Percentiles rank a stretch among this genome's conserved stretches.
These are phyloP conservation scores for Dorcus hopei DNA, from an alignment of 2,888 invertebrate species.

Conservation along the genomic window DNA sequence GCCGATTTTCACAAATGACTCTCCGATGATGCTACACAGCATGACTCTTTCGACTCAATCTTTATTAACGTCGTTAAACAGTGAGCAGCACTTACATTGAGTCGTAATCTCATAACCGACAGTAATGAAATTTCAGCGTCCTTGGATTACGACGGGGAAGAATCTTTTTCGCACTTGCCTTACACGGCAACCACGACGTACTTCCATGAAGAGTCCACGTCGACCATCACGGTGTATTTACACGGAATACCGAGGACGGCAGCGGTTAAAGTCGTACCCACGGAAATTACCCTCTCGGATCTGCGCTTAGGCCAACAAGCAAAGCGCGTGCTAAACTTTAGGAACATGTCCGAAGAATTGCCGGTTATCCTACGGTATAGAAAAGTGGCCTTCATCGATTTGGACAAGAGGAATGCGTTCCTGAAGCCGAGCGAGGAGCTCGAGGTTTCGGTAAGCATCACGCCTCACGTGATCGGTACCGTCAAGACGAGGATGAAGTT, in stretches of 20 bases:
- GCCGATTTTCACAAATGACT: no score
- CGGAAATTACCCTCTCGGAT: conserved; percentile 2
- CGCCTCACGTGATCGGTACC: conserved; percentile 28
- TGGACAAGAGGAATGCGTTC: conserved; percentile 25
- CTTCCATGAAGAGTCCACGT: no score
- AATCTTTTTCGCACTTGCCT: no score
- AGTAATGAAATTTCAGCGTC: no score
- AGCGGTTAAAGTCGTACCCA: conserved; percentile 6
- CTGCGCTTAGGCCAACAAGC: neutral
- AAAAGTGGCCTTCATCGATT: conserved; percentile 36
- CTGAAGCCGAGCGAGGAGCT: conserved; percentile 23
- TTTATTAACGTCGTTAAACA: no score
- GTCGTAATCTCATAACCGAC: no score
- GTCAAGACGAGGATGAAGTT: conserved; percentile 25
- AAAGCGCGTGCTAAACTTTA: conserved; percentile 5
- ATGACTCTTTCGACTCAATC: no score
- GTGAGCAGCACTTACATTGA: no score
- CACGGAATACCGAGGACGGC: conserved; percentile 2
- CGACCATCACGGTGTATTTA: neutral
- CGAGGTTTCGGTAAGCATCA: conserved; percentile 27
- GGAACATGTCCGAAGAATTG: conserved; percentile 30
- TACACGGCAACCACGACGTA: no score
- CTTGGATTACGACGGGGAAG: no score
- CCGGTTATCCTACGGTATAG: conserved; percentile 32
- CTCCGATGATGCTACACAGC: no score